A percentile compares a stretch with the other conserved stretches of the same genome.
phyloP scores from a whole-genome alignment of 1,140 invertebrate species.

The Drosophila tropicalis region DNA sequence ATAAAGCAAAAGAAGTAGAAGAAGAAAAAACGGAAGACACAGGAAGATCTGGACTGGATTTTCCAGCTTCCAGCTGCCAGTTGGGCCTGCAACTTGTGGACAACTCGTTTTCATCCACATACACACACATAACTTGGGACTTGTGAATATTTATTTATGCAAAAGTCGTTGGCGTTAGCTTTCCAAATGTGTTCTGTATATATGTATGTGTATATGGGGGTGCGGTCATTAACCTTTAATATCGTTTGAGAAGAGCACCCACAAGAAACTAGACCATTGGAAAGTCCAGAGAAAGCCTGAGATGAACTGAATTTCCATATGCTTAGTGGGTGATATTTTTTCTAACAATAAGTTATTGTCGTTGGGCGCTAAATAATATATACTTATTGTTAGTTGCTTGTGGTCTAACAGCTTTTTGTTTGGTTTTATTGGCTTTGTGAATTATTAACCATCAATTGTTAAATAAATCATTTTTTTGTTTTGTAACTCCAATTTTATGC shows the following conservation, averaged over 20 bases:
- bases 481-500: no score
- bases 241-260: no score
- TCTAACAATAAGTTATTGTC: no score
- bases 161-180: constrained; percentile 35
- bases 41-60: constrained; percentile 48
- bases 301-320: neutral
- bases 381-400: no score
- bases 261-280: neutral
- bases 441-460: no score
- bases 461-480: no score
- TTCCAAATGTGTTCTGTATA: constrained; percentile 26
- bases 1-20: neutral
- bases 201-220: constrained; percentile 25
- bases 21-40: neutral
- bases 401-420: no score
- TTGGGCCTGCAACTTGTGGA: constrained; percentile 34
- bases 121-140: neutral
- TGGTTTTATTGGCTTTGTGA: no score
- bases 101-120: constrained; percentile 48
- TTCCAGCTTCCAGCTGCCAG: constrained; percentile 37
- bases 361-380: no score
- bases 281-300: neutral
- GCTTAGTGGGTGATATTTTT: no score
- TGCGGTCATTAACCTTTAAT: constrained; percentile 48
- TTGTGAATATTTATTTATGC: constrained; percentile 40